phyloP scores from a whole-genome alignment of 1,140 invertebrate species.

The Caenorhabditis latens region DNA sequence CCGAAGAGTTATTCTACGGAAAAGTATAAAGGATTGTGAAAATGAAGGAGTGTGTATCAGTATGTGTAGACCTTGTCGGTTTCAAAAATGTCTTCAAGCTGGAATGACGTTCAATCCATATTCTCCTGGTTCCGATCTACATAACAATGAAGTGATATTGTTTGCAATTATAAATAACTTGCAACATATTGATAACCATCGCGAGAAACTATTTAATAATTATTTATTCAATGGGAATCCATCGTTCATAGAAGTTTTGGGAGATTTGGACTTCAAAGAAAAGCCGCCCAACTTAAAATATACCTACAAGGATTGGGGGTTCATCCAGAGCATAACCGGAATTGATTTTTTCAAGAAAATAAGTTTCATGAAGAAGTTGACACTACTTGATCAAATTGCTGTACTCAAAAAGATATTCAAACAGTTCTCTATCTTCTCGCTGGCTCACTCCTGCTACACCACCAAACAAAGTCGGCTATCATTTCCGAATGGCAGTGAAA shows the following conservation, averaged over 20 bases:
- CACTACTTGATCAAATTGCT: background rate
- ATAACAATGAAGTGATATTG: background rate
- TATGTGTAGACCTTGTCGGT: background rate
- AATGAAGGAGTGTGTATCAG: background rate
- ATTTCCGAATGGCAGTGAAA: background rate
- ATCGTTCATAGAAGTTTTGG: background rate
- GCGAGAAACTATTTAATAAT: background rate
- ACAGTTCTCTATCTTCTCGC: background rate
- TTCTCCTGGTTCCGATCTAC: no score
- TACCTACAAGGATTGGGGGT: background rate
- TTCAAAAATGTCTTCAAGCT: background rate
- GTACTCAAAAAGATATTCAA: background rate
- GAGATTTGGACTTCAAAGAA: background rate
- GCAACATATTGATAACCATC: background rate
- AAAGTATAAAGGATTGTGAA: background rate
- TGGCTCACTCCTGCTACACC: background rate
- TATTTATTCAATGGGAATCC: background rate
- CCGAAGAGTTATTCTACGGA: background rate
- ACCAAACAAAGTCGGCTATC: background rate
- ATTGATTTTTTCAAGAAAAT: conserved; percentile 8
- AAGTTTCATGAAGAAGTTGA: background rate
- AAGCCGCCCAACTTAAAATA: background rate
- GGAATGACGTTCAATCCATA: background rate
- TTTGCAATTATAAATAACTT: background rate
- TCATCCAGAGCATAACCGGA: background rate